These are phyloP conservation scores for Gandaritis pyraliata DNA, from an alignment of 2,888 invertebrate genomes.

Conservation along the genomic window DNA sequence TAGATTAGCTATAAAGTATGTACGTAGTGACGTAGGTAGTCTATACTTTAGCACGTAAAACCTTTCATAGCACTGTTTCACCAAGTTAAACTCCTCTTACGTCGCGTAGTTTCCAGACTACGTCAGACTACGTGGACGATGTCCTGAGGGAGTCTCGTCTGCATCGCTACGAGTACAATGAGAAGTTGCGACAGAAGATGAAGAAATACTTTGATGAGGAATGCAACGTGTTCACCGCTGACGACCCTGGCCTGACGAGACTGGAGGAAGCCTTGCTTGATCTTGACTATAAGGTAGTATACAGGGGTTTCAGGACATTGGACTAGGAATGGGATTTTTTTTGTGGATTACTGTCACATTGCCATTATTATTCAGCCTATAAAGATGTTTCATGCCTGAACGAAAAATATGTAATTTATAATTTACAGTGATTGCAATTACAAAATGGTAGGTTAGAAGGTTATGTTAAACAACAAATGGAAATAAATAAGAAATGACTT, in stretches of 20 bases:
- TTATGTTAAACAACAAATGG: too few relatives aligned
- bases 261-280: conserved; percentile 63
- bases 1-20: neutral
- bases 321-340: too few relatives aligned
- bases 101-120: conserved; percentile 51
- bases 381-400: neutral
- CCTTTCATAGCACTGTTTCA: neutral
- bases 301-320: neutral
- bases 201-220: conserved; percentile 69
- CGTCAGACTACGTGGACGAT: conserved; percentile 50
- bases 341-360: too few relatives aligned
- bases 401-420: too few relatives aligned
- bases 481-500: too few relatives aligned
- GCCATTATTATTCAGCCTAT: too few relatives aligned
- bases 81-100: neutral
- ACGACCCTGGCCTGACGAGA: conserved; percentile 63
- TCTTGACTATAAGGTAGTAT: conserved; percentile 58
- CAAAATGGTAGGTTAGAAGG: too few relatives aligned
- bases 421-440: too few relatives aligned
- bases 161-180: conserved; percentile 50
- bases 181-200: conserved; percentile 63
- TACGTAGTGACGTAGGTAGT: neutral
- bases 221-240: conserved; percentile 62
- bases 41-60: too few relatives aligned
- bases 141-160: conserved; percentile 23